Conservation (phyloP, 2,113 vertebrate species). For the Illadopsis cleaveri region DNA sequence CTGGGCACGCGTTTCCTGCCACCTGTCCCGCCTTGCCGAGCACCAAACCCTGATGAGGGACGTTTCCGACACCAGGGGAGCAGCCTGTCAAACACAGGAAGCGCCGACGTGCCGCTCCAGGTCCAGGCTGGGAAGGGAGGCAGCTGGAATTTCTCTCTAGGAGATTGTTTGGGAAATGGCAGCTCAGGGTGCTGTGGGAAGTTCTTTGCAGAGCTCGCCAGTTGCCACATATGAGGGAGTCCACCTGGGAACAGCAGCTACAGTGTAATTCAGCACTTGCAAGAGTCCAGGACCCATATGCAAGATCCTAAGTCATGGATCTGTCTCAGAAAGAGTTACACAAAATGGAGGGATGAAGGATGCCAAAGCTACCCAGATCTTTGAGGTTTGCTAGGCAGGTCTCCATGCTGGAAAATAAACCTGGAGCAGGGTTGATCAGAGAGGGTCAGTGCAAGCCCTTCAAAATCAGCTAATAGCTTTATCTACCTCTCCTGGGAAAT, state of each 20-base stretch:
- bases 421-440: background rate
- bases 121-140: background rate
- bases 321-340: background rate
- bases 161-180: background rate
- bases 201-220: background rate
- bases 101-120: background rate
- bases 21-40: background rate
- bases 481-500: background rate
- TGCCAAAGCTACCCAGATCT: background rate
- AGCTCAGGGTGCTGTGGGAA: background rate
- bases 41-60: background rate
- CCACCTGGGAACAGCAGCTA: background rate
- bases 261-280: accelerated
- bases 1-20: background rate
- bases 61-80: background rate
- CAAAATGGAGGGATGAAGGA: background rate
- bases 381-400: background rate
- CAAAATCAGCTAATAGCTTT: background rate
- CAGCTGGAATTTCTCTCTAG: background rate
- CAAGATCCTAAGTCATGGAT: background rate
- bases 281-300: background rate
- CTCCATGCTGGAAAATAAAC: background rate
- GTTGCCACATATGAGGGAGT: background rate
- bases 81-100: slow-evolving; percentile 50
- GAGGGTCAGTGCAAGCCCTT: background rate